Base-by-base conservation (phyloP, 2,113 vertebrate genomes). In the Pontoporia blainvillei region DNA sequence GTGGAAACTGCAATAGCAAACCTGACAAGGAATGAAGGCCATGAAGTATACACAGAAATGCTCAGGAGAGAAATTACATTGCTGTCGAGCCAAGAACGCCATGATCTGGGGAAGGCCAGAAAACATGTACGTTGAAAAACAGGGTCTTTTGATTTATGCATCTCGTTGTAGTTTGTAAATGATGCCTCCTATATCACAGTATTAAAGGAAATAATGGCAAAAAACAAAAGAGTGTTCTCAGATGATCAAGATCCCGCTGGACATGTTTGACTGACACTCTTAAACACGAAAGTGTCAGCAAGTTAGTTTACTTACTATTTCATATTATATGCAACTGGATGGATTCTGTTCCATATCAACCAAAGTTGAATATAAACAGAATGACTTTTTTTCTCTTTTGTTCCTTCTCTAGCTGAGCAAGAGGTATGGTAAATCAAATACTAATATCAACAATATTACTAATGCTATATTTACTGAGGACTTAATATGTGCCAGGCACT, bases 21-120 rank as follows among this genome's bases (percentile, higher is more conserved):
- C 44, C 66, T 96, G 92, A 71, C 90, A 92, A 64, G 86, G 94
- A 97, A 39, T n/a, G 93, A 98, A 97, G 96, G 79, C 79, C 82
- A 79, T 29, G 92, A 97, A 95, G n/a, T 29, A 3, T 34, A n/a
- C 49, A 39, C 21, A 14, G 73, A 94, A 97, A 87, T 72, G 46
- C 71, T 96, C 29, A 20, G 83, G 96, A 93, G 75, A 96, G 57
- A 93, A 95, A 72, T 59, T 10, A 23, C 59, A 0, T 62, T 93
- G 81, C 69, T 83, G n/a, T 78, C 41, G 14, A 96, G 72, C 76
- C 97, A 89, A 97, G n/a, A 94, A 97, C 71, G 14, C 76, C 86
- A 1, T 17, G 67, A n/a, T 86, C 86, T 57, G 92, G 49, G 20
- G 78, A 76, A 44, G 92, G n/a, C 78, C 84, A 78, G 66, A 41